Percentiles rank a stretch among this genome's conserved stretches.
Evolutionary conservation across 2,113 vertebrate species (phyloP).

Genomic region (Lepus timidus): DNA sequence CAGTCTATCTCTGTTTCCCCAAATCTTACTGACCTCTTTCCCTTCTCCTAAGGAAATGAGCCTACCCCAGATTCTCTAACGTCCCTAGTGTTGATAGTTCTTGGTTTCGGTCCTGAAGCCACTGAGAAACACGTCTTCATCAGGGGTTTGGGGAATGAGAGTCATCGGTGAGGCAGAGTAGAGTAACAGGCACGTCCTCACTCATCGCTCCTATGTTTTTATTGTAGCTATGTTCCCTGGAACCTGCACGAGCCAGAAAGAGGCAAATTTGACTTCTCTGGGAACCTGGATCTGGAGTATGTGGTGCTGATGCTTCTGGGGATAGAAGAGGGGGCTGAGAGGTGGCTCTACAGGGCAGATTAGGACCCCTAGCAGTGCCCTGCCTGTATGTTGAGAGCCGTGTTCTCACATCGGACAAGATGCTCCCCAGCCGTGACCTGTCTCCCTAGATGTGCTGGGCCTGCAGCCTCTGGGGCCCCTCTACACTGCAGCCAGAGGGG

Average conservation of each 20-base stretch:
- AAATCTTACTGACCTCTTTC: not conserved
- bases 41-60: not conserved
- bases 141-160: not conserved
- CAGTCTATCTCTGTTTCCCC: too few species aligned
- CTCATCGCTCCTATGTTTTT: not conserved
- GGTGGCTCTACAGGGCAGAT: not conserved
- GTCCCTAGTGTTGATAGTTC: not conserved
- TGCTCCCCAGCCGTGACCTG: not conserved
- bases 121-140: not conserved
- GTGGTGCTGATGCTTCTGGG: constrained; percentile 67
- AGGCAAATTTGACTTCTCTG: constrained; percentile 92
- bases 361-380: not conserved
- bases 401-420: too few species aligned
- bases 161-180: not conserved
- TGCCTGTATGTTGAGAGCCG: not conserved
- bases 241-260: constrained; percentile 94
- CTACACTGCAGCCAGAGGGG: not conserved
- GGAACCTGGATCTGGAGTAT: constrained; percentile 94
- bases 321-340: not conserved
- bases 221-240: constrained; percentile 91
- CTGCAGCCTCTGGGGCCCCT: not conserved
- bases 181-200: not conserved
- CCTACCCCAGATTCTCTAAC: not conserved
- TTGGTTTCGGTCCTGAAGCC: not conserved
- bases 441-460: accelerated